These are phyloP conservation scores for Leptinotarsa texana DNA, from an alignment of 1,140 invertebrate genomes.

Conservation along the genomic window DNA sequence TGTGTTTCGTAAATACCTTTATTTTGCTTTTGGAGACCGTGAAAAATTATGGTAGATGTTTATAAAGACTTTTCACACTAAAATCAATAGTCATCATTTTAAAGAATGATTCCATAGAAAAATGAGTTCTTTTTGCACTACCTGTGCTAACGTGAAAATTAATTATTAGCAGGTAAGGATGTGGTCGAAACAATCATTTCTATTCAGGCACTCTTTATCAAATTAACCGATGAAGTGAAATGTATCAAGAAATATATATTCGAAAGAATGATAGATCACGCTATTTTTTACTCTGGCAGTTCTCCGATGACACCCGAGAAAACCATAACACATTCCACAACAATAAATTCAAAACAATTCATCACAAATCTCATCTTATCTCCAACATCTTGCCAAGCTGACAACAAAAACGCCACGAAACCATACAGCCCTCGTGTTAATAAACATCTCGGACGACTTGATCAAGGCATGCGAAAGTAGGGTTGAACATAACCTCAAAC, in stretches of 20 bases:
- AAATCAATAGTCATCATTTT: too few relatives aligned
- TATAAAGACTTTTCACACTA: too few relatives aligned
- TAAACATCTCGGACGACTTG: slow-evolving; percentile 29
- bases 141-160: too few relatives aligned
- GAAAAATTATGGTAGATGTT: too few relatives aligned
- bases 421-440: slow-evolving; percentile 21
- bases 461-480: slow-evolving; percentile 26
- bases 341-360: slow-evolving; percentile 26
- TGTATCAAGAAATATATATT: neutral
- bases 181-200: too few relatives aligned
- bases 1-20: too few relatives aligned
- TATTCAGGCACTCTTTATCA: neutral
- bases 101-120: too few relatives aligned
- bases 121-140: too few relatives aligned
- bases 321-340: slow-evolving; percentile 22
- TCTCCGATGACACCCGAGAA: slow-evolving; percentile 19
- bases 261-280: slow-evolving; percentile 2
- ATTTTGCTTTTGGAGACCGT: too few relatives aligned
- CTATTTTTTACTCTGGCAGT: neutral
- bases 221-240: neutral
- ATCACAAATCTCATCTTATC: slow-evolving; percentile 17
- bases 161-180: too few relatives aligned
- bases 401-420: slow-evolving; percentile 20
- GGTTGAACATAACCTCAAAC: slow-evolving; percentile 27
- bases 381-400: slow-evolving; percentile 12